phyloP scores from a whole-genome alignment of 2,797 vertebrate genomes.

The Lepilemur septentrionalis region DNA sequence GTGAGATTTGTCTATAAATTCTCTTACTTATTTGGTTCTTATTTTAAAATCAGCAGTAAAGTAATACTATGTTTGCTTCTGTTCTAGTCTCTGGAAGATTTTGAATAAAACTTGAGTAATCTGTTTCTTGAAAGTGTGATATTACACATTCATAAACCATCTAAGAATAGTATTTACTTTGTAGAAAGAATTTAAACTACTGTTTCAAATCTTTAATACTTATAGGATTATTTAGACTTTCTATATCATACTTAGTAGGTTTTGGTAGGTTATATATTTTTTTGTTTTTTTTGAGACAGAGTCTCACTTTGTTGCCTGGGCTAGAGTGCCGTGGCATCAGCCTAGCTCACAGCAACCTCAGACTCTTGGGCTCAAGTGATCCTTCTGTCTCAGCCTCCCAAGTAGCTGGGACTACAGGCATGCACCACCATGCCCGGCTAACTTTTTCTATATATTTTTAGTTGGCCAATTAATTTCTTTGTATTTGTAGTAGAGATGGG shows the following conservation, averaged over 20 bases:
- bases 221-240: neutral
- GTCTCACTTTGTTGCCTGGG: too few relatives aligned
- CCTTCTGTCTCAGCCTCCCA: too few relatives aligned
- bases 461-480: too few relatives aligned
- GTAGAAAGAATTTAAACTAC: neutral
- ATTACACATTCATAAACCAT: neutral
- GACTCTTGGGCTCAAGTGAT: too few relatives aligned
- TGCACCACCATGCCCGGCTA: too few relatives aligned
- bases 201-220: neutral
- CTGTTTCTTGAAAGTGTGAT: neutral
- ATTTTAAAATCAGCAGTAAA: constrained; percentile 30
- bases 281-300: too few relatives aligned
- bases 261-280: neutral
- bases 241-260: neutral
- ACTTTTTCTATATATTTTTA: too few relatives aligned
- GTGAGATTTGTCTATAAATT: neutral
- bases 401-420: too few relatives aligned
- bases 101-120: neutral
- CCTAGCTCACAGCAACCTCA: too few relatives aligned
- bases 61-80: neutral
- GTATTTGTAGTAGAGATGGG: too few relatives aligned
- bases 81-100: neutral
- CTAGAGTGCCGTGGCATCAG: too few relatives aligned
- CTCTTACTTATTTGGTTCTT: neutral
- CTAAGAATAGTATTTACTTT: neutral